Evolutionary conservation across 2,888 invertebrate species (phyloP), one percentile per base, ranked within the genome.

Genomic region (Dinocampus coccinellae): DNA sequence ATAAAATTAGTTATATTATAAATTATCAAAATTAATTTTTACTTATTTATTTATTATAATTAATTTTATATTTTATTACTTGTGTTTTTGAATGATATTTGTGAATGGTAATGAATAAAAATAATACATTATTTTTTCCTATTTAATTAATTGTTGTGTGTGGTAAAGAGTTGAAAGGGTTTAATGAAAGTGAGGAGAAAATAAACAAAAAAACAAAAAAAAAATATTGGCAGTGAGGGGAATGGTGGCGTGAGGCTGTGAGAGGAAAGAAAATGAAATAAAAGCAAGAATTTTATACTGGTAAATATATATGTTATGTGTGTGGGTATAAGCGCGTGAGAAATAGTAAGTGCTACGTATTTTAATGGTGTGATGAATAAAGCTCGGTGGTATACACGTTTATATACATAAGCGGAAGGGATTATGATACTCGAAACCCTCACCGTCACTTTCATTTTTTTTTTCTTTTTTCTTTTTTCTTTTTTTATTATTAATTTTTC

Each of bases 341-440:
- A 78, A 69, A 73, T 69, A 33, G 69, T 63, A 22, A 57, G 58
- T 16, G 34, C 63, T 42, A 39, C 34, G 55, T 68, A 60, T 68
- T 61, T 68, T 68, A 68, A 68, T 60, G 60, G 52, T 36, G 34
- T 26, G 47, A 52, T 58, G 34, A 22, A 68, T 65, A 65, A 52
- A 65, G 53, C 53, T 65, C 33, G 24, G 55, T 55, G 55, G 55
- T 62, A 26, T 62, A 62, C 24, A 42, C 22, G 36, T 62, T 24
- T 60, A 60, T 33, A 10, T 33, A n/a, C 26, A 47, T 52, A 26
- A 47, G 24, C 34, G 36, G 57, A 67, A 42, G 57, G 42, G 57
- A 67, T 67, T 61, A 68, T 47, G 52, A 47, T 6, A 29, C 52
- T 64, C 33, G 22, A 47, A 33, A n/a, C n/a, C 47, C 47, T 16